Conservation (phyloP, 2,888 invertebrate species). For the Folsomia manolachei region DNA sequence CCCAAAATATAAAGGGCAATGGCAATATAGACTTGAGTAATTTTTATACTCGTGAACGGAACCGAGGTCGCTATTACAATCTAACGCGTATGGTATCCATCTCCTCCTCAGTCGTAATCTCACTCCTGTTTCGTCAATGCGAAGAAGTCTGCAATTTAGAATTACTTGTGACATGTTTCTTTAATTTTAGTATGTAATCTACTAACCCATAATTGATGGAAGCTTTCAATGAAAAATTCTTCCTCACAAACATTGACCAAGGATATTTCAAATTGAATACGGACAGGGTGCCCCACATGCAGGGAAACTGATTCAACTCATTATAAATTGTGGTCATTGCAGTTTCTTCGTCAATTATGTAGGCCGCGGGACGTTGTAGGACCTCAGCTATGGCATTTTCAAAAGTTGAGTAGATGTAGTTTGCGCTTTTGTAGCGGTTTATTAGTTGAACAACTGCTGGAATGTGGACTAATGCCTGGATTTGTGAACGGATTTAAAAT, state of each 20-base stretch:
- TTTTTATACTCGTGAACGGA: too few relatives aligned
- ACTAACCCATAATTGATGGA: constrained; percentile 36
- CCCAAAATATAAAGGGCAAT: too few relatives aligned
- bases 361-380: constrained; percentile 19
- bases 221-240: constrained; percentile 23
- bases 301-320: constrained; percentile 28
- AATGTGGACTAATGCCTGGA: constrained; percentile 19
- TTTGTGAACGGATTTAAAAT: not conserved
- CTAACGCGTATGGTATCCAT: constrained; percentile 22
- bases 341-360: constrained; percentile 43
- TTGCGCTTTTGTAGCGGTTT: constrained; percentile 17
- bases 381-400: constrained; percentile 29
- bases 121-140: constrained; percentile 26
- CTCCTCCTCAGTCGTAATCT: constrained; percentile 20
- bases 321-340: constrained; percentile 23
- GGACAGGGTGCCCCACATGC: constrained; percentile 24
- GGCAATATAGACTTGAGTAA: too few relatives aligned
- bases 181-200: too few relatives aligned
- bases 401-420: constrained; percentile 26
- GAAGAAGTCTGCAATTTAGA: constrained; percentile 16
- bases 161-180: not conserved
- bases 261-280: constrained; percentile 36
- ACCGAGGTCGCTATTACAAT: too few relatives aligned
- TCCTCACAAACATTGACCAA: constrained; percentile 38
- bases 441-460: constrained; percentile 6